phyloP scores from a whole-genome alignment of 2,888 invertebrate genomes.

The Liopterus haemorrhoidalis region DNA sequence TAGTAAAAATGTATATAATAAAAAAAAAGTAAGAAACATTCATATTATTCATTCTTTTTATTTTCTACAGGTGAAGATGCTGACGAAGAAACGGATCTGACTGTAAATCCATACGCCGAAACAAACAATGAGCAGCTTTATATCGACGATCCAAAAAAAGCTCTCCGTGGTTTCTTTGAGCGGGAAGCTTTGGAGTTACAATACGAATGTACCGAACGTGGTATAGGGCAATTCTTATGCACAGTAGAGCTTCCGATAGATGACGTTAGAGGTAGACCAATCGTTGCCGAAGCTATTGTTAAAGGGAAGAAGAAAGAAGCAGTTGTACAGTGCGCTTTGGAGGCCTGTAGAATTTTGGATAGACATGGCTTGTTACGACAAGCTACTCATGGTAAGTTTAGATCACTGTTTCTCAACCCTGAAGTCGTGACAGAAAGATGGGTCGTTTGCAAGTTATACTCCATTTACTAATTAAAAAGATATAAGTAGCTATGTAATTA shows the following conservation, averaged over 20 bases:
- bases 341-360: conserved; percentile 90
- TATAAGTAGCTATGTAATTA: no score
- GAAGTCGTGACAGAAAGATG: no score
- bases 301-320: conserved; percentile 93
- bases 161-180: conserved; percentile 89
- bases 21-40: conserved; percentile 2
- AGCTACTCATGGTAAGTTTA: conserved; percentile 69
- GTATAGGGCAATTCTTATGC: conserved; percentile 80
- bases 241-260: conserved; percentile 77
- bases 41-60: conserved; percentile 10
- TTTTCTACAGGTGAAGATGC: conserved; percentile 62
- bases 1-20: no score
- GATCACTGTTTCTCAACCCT: conserved; percentile 1
- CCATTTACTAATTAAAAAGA: no score
- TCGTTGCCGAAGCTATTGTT: conserved; percentile 78
- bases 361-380: conserved; percentile 78
- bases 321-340: conserved; percentile 85
- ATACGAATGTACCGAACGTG: conserved; percentile 82
- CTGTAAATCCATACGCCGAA: conserved; percentile 77
- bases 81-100: conserved; percentile 73
- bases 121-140: conserved; percentile 84
- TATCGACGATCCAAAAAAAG: conserved; percentile 91
- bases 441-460: no score
- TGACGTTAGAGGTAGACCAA: conserved; percentile 64
- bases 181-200: conserved; percentile 80